Base-by-base conservation (phyloP, 2,797 vertebrate species). In the Peromyscus melanophrys region DNA sequence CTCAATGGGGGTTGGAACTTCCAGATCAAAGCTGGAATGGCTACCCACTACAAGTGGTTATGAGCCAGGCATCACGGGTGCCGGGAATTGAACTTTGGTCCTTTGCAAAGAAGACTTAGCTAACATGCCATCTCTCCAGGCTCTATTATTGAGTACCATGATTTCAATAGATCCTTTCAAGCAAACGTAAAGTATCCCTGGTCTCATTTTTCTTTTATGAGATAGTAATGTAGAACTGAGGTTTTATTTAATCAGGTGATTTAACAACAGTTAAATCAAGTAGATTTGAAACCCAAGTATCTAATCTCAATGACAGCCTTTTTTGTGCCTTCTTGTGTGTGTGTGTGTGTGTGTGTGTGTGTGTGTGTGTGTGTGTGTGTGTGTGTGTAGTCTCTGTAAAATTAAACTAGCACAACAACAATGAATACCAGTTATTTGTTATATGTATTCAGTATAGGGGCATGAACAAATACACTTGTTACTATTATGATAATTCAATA, bases 351-450 rank as follows among this genome's bases (percentile, higher is more conserved):
- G 67, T 91, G 17, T 80, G 61, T 49, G 9, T 69, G 2, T 40
- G 43, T 43, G 40, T 43, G 40, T 43, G 40, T 43, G 4, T 43
- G 55, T 73, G 73, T 23, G n/a, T 57, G 14, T 17, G 8, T 12
- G 10, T 14, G 49, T 3, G 52, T 52, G 52, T 52, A 4, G 52
- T 52, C 52, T 52, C 52, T 25, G 55, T 96, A 87, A 91, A 90
- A 89, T 85, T 95, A 95, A 96, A 94, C 40, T 59, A 89, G 16
- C 5, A 75, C 1, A 49, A 92, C 2, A 87, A 82, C 90, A 93
- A 85, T 61, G 52, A 52, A 57, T 84, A 67, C 17, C 83, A 57
- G 89, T 77, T 13, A 89, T 61, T 61, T 59, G 25, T 46, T 91
- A 1, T 13, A 78, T 65, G 71, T 84, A 93, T 76, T 90, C 23